Evolutionary conservation across 2,797 vertebrate species (phyloP), one percentile per base, ranked within the genome.

Genomic region (Tenualosa thibaudeaui): DNA sequence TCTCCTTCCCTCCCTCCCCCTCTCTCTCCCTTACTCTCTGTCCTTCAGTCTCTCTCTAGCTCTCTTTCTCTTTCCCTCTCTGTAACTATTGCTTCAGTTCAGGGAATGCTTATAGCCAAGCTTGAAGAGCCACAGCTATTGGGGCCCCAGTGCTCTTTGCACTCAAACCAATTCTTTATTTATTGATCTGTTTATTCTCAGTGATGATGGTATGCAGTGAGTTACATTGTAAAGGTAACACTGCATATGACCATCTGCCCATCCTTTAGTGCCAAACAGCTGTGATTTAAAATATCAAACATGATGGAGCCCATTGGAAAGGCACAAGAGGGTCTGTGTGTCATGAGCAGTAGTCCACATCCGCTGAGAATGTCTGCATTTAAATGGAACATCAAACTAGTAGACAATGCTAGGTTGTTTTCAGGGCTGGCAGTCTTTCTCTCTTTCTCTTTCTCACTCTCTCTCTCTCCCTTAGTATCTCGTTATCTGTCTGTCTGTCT

Each of bases 361-460:
- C 86, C 87, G 81, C 84, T 84, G 81, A 81, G 71, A 81, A 87
- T 85, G 89, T 88, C 86, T 78, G 84, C 17, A 82, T 85, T 89
- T 65, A 89, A 88, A 87, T 84, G 83, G 86, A 85, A 85, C 88
- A 85, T 82, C 88, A 88, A 81, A 85, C 84, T 83, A 49, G 84
- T 31, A 86, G 89, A 94, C 93, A 94, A 90, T 90, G 87, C 75
- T 65, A 87, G 83, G 88, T 92, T 94, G 91, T 93, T 93, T 89
- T 89, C 85, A 87, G 71, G 88, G 82, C 87, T 89, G 90, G 91
- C 89, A 40, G 31, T 19, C 31, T 43, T 13, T 40, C 31, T 40
- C 62, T 2, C 62, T 65, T n/a, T 31, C 62, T 60, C 60, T 5
- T n/a, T 24, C 24, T 9, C 62, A 12, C 26, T 24, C 62, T 65